Evolutionary conservation across 2,797 vertebrate genomes (phyloP), one percentile per base, ranked within the genome.

Genomic region (Chrosomus eos): DNA sequence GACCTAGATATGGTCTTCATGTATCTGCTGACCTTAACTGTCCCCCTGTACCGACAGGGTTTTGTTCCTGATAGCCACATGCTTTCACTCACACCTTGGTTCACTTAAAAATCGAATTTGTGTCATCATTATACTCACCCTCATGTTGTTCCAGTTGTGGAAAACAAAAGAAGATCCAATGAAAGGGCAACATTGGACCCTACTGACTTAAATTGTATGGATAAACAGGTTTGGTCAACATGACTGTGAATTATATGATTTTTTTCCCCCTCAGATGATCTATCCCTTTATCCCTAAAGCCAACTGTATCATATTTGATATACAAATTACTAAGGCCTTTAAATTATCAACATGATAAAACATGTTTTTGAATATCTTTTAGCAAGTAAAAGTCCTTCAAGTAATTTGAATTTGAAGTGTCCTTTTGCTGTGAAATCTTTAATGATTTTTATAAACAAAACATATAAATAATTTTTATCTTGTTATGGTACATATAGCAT

Each of bases 1-100:
- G 86, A 85, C 86, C 88, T 86, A 89, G 48, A 85, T 85, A 85
- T 82, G 51, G 67, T 82, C 58, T 81, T 66, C 73, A 75, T 62
- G 60, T 43, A 16, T 81, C 13, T 60, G 28, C 26, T 48, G 53
- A 66, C 58, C 77, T 74, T 45, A 79, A 62, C n/a, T 79, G 51
- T 75, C 38, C 14, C n/a, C 21, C 10, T 45, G 21, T 33, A 51
- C 3, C 13, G 71, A n/a, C 21, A 80, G 3, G 5, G 28, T 48
- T 71, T 38, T 58, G n/a, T 71, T 18, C 4, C 11, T 58, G 31
- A 81, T 28, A 62, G 45, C 26, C 26, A 31, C 26, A 45, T 23
- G 51, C 10, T 72, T 71, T 4, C 16, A 9, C 9, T 81, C 18
- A 82, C 19, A 19, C 23, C 11, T 31, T 16, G 31, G 64, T 33